Evolutionary conservation across 2,888 invertebrate species (phyloP).

Genomic region (Drosophila mimica): DNA sequence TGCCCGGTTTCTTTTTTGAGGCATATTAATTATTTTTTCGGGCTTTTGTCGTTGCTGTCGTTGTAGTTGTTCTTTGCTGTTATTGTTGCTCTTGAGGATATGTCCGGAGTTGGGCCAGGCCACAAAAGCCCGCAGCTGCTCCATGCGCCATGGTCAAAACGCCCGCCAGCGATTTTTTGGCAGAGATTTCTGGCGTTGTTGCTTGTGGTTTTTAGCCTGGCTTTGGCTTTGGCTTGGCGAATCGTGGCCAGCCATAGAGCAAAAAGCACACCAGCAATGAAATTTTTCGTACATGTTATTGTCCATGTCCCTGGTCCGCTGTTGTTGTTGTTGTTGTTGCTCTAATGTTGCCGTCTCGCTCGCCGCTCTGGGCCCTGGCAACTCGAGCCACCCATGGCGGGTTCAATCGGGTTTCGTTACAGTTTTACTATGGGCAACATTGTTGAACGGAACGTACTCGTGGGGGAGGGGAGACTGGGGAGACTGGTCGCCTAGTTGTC

Average conservation of each 20-base stretch:
- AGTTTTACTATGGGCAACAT: conserved; percentile 72
- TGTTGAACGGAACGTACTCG: conserved; percentile 38
- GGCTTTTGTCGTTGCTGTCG: conserved; percentile 70
- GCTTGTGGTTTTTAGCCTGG: conserved; percentile 31
- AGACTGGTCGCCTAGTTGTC: conserved; percentile 69
- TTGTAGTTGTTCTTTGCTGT: conserved; percentile 36
- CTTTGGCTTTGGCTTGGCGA: conserved; percentile 41
- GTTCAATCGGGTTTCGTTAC: conserved; percentile 79
- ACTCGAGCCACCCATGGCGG: conserved; percentile 76
- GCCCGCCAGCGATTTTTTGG: conserved; percentile 77
- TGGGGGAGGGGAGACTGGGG: not conserved
- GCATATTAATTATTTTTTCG: conserved; percentile 83
- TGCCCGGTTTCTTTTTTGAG: conserved; percentile 68
- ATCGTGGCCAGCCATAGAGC: conserved; percentile 67
- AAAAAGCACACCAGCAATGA: conserved; percentile 78
- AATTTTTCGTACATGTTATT: conserved; percentile 78
- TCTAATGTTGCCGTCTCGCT: conserved; percentile 54
- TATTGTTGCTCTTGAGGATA: conserved; percentile 70
- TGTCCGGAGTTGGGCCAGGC: conserved; percentile 56
- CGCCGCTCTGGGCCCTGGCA: conserved; percentile 55
- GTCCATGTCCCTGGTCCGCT: conserved; percentile 67
- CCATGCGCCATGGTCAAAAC: conserved; percentile 62
- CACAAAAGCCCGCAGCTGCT: conserved; percentile 61
- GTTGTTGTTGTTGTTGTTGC: conserved; percentile 33
- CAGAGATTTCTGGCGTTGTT: conserved; percentile 65